These are phyloP conservation scores for Venustoraphidia nigricollis DNA, from an alignment of 2,888 invertebrate genomes.

Conservation along the genomic window DNA sequence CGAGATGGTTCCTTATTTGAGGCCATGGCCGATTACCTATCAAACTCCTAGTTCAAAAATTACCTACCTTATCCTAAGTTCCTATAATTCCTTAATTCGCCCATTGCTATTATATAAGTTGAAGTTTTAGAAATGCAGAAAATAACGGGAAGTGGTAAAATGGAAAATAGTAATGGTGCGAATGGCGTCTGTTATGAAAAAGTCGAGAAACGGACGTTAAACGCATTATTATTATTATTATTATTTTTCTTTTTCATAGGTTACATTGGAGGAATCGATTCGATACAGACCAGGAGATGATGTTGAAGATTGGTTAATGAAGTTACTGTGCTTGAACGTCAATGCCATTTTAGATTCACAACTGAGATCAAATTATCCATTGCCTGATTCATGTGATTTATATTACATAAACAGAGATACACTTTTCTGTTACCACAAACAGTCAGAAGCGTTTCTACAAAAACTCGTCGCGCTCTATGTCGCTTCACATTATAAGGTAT, in stretches of 20 bases:
- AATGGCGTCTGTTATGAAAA: too few species aligned
- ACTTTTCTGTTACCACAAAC: conserved; percentile 90
- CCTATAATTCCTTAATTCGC: too few species aligned
- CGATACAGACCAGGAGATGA: conserved; percentile 77
- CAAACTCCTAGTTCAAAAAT: too few species aligned
- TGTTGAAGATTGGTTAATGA: conserved; percentile 83
- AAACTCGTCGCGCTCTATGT: conserved; percentile 87
- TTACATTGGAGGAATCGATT: conserved; percentile 85
- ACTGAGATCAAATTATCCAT: conserved; percentile 67
- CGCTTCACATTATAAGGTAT: conserved; percentile 91
- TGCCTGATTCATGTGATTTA: conserved; percentile 77
- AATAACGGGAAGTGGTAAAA: too few species aligned
- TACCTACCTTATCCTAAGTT: too few species aligned
- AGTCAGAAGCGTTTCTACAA: conserved; percentile 84
- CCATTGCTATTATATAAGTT: too few species aligned
- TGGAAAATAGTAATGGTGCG: too few species aligned
- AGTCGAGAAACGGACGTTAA: too few species aligned
- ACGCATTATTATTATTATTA: too few species aligned
- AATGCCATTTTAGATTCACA: conserved; percentile 53
- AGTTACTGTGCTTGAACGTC: conserved; percentile 82
- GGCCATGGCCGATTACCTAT: too few species aligned
- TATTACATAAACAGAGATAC: conserved; percentile 84
- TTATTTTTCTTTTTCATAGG: conserved; percentile 26
- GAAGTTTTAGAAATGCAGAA: too few species aligned
- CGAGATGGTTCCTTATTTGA: too few species aligned